A percentile compares a stretch with the other conserved stretches of the same genome.
These are phyloP conservation scores for Masticophis lateralis DNA, from an alignment of 2,797 vertebrate species.

Conservation along the genomic window DNA sequence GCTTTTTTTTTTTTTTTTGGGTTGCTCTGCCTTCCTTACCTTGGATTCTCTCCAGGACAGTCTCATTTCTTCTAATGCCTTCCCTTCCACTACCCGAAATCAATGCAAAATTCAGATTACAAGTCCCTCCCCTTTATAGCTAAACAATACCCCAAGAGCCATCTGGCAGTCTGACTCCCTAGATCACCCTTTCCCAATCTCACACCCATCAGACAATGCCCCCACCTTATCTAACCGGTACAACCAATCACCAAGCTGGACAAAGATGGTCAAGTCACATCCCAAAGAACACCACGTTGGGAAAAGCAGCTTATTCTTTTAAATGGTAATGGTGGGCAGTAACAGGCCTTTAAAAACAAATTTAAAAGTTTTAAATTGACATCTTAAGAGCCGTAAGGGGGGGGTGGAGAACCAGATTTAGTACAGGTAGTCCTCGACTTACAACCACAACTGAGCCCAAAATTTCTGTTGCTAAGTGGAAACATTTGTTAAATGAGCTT, in stretches of 20 bases:
- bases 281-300: background rate
- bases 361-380: background rate
- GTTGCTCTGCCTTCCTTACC: background rate
- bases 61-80: background rate
- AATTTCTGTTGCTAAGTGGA: background rate
- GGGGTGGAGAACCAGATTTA: background rate
- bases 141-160: background rate
- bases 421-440: background rate
- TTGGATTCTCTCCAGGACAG: background rate
- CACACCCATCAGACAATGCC: background rate
- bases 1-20: fast-evolving
- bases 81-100: background rate
- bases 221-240: background rate
- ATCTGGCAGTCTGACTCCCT: background rate
- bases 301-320: background rate
- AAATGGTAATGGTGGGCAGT: background rate
- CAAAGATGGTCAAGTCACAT: background rate
- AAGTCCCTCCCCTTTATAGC: background rate
- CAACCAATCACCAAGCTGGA: background rate
- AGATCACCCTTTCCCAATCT: background rate
- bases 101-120: background rate
- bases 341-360: background rate
- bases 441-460: background rate
- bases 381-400: background rate
- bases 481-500: too few relatives aligned